Conservation (phyloP, 2,797 vertebrate genomes). For the Numenius phaeopus region DNA sequence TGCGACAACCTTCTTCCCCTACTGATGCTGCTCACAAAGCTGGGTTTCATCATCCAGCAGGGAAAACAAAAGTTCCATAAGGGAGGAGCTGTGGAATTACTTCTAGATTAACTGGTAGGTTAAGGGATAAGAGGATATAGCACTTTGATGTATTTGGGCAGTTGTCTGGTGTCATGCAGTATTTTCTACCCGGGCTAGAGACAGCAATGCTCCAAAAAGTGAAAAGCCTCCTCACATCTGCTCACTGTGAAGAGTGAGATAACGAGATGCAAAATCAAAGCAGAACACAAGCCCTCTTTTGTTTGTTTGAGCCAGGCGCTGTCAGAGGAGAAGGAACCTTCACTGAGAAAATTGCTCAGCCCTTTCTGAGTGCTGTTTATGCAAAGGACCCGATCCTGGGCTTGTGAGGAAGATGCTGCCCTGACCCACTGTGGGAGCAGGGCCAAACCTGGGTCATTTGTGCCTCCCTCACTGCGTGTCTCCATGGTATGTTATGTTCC, state of each 20-base stretch:
- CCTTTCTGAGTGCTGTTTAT: not conserved
- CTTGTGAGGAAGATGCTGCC: not conserved
- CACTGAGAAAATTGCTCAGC: not conserved
- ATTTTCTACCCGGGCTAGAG: not conserved
- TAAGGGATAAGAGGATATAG: not conserved
- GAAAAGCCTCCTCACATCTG: constrained; percentile 50
- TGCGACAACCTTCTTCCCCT: not conserved
- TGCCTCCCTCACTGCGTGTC: not conserved
- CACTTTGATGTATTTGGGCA: not conserved
- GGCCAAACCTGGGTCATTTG: not conserved
- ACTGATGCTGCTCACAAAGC: not conserved
- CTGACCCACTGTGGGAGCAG: not conserved
- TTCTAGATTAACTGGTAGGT: not conserved
- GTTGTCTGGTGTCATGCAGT: not conserved
- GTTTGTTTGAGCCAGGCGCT: not conserved
- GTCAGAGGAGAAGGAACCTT: not conserved
- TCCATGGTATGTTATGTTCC: rapidly evolving
- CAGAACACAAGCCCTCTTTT: not conserved
- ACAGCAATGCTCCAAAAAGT: not conserved
- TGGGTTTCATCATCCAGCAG: not conserved
- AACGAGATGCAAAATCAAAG: constrained; percentile 55
- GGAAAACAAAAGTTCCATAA: not conserved
- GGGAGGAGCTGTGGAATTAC: not conserved
- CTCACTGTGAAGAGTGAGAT: constrained; percentile 44
- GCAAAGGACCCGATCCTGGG: not conserved